phyloP scores from a whole-genome alignment of 2,797 vertebrate genomes.

The Argya squamiceps region DNA sequence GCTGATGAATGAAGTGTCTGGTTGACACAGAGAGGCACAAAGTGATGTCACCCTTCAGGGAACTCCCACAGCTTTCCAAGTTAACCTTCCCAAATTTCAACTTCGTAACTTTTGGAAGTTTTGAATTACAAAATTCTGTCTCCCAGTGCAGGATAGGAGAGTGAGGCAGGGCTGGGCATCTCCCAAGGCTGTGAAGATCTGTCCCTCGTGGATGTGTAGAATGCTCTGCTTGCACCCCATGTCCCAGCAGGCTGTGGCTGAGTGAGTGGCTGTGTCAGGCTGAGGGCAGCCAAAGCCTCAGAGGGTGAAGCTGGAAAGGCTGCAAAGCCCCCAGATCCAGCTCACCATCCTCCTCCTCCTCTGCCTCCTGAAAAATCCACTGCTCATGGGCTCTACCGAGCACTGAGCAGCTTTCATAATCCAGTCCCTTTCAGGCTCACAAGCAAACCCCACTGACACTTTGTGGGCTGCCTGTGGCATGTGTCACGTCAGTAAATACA shows the following conservation, averaged over 20 bases:
- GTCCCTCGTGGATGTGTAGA: background rate
- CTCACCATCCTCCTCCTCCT: background rate
- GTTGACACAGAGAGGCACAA: background rate
- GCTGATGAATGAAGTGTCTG: background rate
- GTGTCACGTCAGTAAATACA: fast-evolving
- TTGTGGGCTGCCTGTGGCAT: background rate
- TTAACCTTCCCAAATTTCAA: background rate
- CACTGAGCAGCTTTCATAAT: background rate
- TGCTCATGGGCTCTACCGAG: background rate
- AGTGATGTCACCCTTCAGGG: background rate
- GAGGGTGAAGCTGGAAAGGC: background rate
- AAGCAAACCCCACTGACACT: background rate
- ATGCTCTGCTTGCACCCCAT: background rate
- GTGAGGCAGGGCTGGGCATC: background rate
- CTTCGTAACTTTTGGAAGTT: background rate
- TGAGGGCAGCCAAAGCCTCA: background rate
- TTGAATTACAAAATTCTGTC: background rate
- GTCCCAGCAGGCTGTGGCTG: background rate
- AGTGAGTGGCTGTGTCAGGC: background rate
- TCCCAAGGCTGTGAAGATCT: background rate
- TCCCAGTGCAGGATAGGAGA: background rate
- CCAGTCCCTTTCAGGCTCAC: background rate
- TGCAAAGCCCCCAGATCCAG: background rate
- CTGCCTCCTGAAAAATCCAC: background rate
- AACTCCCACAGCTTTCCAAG: background rate